These are phyloP conservation scores for Chionoecetes opilio DNA, from an alignment of 1,140 invertebrate genomes.

Conservation along the genomic window DNA sequence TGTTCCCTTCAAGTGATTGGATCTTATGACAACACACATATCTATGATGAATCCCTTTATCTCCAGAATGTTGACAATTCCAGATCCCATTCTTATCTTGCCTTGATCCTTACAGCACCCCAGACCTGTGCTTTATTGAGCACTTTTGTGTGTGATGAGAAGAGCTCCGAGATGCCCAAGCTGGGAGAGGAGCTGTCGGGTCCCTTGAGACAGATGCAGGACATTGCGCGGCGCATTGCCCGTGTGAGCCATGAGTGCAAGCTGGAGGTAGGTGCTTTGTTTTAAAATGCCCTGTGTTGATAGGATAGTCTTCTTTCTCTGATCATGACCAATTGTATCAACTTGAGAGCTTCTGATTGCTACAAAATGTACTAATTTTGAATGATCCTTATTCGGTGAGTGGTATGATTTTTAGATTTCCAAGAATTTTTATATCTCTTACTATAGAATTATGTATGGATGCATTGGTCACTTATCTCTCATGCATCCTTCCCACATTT, in stretches of 20 bases:
- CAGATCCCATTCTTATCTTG: too few species aligned
- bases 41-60: too few species aligned
- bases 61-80: too few species aligned
- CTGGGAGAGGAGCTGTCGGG: conserved; percentile 94
- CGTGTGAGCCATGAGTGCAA: conserved; percentile 96
- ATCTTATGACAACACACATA: too few species aligned
- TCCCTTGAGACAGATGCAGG: conserved; percentile 94
- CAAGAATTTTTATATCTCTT: too few species aligned
- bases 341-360: not conserved
- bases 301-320: not conserved
- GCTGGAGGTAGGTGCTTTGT: conserved; percentile 86
- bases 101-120: conserved; percentile 84
- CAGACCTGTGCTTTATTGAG: conserved; percentile 95
- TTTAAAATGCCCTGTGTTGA: not conserved
- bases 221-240: conserved; percentile 94
- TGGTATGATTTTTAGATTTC: too few species aligned
- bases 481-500: too few species aligned
- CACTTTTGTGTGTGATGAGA: conserved; percentile 99
- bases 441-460: too few species aligned
- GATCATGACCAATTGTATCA: not conserved
- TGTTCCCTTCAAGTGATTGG: too few species aligned
- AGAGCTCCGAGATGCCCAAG: conserved; percentile 92
- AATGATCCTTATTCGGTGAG: not conserved
- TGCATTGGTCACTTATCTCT: too few species aligned
- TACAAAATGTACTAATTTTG: not conserved